phyloP scores from a whole-genome alignment of 2,113 vertebrate species.

The Naja naja region DNA sequence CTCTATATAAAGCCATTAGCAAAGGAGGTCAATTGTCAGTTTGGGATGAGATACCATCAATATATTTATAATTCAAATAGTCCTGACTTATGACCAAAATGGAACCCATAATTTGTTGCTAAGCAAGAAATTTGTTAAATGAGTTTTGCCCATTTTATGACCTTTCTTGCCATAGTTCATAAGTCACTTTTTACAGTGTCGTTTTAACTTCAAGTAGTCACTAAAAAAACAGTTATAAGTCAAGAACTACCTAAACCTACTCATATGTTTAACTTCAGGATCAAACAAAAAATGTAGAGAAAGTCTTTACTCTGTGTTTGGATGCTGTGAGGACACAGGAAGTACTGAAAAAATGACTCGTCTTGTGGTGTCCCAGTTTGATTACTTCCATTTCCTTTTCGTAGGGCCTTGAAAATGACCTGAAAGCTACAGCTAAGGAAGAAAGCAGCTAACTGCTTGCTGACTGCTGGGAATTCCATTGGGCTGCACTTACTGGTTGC shows the following conservation, averaged over 20 bases:
- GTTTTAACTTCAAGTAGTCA: neutral
- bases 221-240: neutral
- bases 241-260: neutral
- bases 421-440: neutral
- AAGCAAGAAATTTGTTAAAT: neutral
- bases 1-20: neutral
- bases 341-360: neutral
- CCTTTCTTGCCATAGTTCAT: neutral
- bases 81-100: no score
- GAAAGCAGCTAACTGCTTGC: neutral
- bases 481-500: neutral
- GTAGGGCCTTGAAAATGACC: neutral
- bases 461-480: neutral
- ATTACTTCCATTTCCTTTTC: neutral
- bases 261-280: neutral
- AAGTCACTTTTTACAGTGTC: neutral
- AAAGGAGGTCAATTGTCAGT: neutral
- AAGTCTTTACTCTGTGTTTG: neutral
- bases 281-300: neutral
- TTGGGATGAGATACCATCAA: neutral
- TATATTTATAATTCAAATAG: neutral
- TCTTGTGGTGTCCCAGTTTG: neutral
- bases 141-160: neutral
- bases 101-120: neutral
- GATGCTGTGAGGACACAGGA: neutral